Percentiles rank a stretch among this genome's conserved stretches.
Conservation (phyloP, 2,113 vertebrate species). For the Eurypyga helias region DNA sequence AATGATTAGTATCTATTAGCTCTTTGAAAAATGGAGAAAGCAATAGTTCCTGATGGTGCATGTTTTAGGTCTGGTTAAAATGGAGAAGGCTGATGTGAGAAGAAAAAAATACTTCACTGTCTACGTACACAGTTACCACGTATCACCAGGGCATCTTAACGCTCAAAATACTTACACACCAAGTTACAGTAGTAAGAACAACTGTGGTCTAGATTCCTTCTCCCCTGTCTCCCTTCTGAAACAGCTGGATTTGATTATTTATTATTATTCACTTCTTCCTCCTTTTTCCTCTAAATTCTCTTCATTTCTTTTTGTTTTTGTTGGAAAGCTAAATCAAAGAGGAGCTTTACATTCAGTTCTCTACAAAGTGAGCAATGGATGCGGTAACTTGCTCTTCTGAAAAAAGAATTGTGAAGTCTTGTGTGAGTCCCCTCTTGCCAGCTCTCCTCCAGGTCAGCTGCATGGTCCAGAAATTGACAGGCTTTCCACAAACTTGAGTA, state of each 20-base stretch:
- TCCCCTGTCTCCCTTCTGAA: not conserved
- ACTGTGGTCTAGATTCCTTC: not conserved
- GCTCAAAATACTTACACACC: not conserved
- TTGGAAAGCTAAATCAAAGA: constrained; percentile 41
- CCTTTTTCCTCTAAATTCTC: not conserved
- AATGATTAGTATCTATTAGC: constrained; percentile 70
- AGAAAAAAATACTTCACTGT: not conserved
- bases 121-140: not conserved
- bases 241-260: constrained; percentile 59
- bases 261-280: constrained; percentile 40
- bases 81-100: constrained; percentile 11
- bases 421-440: not conserved
- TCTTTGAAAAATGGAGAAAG: constrained; percentile 67
- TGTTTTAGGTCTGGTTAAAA: constrained; percentile 57
- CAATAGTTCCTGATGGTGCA: constrained; percentile 67
- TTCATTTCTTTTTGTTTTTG: constrained; percentile 21
- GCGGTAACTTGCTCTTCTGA: not conserved
- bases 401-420: not conserved
- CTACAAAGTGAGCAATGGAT: not conserved
- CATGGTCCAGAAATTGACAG: not conserved
- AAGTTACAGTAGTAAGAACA: not conserved
- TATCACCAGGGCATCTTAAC: not conserved
- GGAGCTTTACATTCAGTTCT: not conserved
- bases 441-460: not conserved
- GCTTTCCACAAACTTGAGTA: not conserved